Percentiles rank a stretch among this genome's conserved stretches.
phyloP scores from a whole-genome alignment of 37 sponge, comb jelly and placozoan genomes.

The Lycopodina hypogea region DNA sequence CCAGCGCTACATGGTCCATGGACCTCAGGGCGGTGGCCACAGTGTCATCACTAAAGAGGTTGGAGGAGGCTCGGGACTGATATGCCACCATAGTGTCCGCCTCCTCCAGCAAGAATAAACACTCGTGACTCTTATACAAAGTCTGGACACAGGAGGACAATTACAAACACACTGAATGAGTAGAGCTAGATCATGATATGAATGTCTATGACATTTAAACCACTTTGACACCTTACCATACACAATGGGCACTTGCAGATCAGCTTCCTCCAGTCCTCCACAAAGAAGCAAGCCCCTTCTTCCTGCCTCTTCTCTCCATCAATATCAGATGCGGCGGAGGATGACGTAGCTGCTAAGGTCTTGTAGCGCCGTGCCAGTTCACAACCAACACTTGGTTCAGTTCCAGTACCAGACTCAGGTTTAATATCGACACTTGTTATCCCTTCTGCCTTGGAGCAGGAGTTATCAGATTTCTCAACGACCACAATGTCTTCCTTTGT shows the following conservation, averaged over 20 bases:
- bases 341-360: slow-evolving; percentile 2
- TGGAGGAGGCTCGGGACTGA: slow-evolving; percentile 51
- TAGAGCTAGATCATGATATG: too few species aligned
- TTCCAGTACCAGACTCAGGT: background rate
- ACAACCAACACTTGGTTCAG: background rate
- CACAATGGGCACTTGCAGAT: slow-evolving; percentile 70
- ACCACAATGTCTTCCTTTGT: background rate
- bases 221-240: slow-evolving; percentile 53
- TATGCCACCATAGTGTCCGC: slow-evolving; percentile 71
- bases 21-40: slow-evolving; percentile 56
- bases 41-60: slow-evolving; percentile 37
- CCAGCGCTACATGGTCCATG: slow-evolving; percentile 63
- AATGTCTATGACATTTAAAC: too few species aligned
- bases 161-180: too few species aligned
- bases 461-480: background rate
- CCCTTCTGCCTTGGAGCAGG: background rate
- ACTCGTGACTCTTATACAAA: slow-evolving; percentile 41
- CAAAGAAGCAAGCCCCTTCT: slow-evolving; percentile 59
- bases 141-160: slow-evolving; percentile 37
- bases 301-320: background rate
- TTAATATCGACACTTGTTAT: background rate
- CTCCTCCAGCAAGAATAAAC: slow-evolving; percentile 67
- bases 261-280: slow-evolving; percentile 51
- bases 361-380: slow-evolving; percentile 19
- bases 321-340: background rate